Evolutionary conservation across 2,797 vertebrate species (phyloP), one percentile per base, ranked within the genome.

Genomic region (Poeciliopsis infans): DNA sequence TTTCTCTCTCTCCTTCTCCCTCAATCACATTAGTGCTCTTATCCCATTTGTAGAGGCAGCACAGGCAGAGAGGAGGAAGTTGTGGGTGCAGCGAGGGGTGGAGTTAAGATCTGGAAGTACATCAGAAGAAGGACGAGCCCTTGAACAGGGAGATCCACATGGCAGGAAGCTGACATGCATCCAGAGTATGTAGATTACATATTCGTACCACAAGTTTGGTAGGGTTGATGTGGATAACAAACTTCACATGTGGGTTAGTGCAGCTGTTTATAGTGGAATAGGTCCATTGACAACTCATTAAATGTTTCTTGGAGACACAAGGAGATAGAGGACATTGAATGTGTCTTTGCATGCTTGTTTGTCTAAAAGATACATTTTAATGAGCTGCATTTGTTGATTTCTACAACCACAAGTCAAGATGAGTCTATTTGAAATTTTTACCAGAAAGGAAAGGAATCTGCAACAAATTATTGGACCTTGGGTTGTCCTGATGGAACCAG

Each of bases 21-120:
- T 83, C 89, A 96, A 96, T 96, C 94, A 95, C 94, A 96, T 96
- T 96, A 96, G 92, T 90, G 92, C 88, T 92, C 91, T 95, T 95
- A 95, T 95, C 94, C 95, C 91, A 94, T 96, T 96, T 95, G 91
- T 83, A 79, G 93, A 93, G 87, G 84, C 86, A 89, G 85, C 90
- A 86, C 86, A 84, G 90, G 85, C 86, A 78, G 87, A 12, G 81
- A 75, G 31, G 72, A 61, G 78, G 73, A 11, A 43, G 51, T 41
- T 79, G 80, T 72, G 73, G 80, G 13, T 2, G 66, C 15, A 57
- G 0, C 75, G 72, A 47, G 81, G 79, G 89, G 89, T 66, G 90
- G 91, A 91, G 88, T 88, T 92, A 92, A 87, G 90, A 89, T 93
- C 84, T 86, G 74, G 84, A 87, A 92, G 86, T 79, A 75, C 82